Base-by-base conservation (phyloP, 2,113 vertebrate species). In the Geothlypis trichas region DNA sequence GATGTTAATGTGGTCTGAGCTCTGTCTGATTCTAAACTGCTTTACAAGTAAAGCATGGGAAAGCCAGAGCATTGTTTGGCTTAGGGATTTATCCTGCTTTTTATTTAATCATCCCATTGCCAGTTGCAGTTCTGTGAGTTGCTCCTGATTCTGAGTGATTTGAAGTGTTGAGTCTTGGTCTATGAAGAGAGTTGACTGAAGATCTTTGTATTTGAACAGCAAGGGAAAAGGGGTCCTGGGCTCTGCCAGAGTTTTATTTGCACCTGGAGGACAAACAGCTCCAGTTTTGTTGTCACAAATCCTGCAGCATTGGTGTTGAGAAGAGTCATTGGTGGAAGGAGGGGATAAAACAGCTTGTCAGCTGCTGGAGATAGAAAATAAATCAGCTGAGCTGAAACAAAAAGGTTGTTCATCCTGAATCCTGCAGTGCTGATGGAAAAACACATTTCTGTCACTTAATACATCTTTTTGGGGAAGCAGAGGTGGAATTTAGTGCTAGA, bases 341-440 rank as follows among this genome's bases (percentile, higher is more conserved):
- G 17, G 80, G 92, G 90, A 75, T 93, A 89, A 84, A 93, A 35
- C 35, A 94, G 26, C 51, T 39, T 82, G 80, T 95, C 68, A 86
- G 18, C 65, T 78, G 49, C 65, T 91, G n/a, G 55, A 93, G 73
- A 58, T 33, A 20, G 30, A 76, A 89, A 96, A 90, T 90, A 93
- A 94, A 94, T 94, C 89, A 67, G 33, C 18, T 83, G 65, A 75
- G 62, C 67, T 93, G 42, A 90, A 88, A 54, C 77, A 57, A 78
- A 87, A 79, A 72, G 62, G 31, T 87, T 86, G 6, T 65, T 95
- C 2, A 4, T 84, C 86, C 75, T 72, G 69, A 90, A 46, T 74
- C 37, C 58, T 83, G 63, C 46, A 59, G 35, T 73, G 75, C 52
- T 73, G 78, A 77, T 66, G 28, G 58, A 26, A 83, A 84, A 95